These are phyloP conservation scores for Hylia prasina DNA, from an alignment of 2,113 vertebrate genomes.

Conservation along the genomic window DNA sequence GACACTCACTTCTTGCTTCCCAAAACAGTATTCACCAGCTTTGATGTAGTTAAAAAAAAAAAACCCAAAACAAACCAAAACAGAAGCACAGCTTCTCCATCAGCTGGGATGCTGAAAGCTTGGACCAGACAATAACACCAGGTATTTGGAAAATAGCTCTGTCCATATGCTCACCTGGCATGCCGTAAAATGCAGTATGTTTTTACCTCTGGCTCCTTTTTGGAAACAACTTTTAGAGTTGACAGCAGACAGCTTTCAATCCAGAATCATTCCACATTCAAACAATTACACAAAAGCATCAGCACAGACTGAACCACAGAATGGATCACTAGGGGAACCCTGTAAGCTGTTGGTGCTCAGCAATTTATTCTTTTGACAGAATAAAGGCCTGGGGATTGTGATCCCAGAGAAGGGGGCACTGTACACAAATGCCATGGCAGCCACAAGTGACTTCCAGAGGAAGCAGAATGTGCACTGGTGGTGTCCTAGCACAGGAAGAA, in stretches of 20 bases:
- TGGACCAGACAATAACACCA: background rate
- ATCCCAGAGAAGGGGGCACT: background rate
- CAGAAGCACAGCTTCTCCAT: background rate
- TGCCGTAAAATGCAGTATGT: background rate
- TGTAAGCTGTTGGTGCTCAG: background rate
- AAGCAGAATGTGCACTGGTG: fast-evolving
- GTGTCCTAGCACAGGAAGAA: background rate
- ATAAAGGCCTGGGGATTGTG: background rate
- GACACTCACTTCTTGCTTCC: conserved; percentile 4
- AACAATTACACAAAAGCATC: background rate
- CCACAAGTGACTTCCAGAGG: background rate
- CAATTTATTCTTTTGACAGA: background rate
- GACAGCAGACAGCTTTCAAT: background rate
- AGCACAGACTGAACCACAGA: background rate
- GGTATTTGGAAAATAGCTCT: background rate
- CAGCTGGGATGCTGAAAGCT: background rate
- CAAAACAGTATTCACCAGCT: background rate
- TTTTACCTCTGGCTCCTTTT: background rate
- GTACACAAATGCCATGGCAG: background rate
- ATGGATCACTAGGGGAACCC: background rate
- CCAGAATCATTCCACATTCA: background rate
- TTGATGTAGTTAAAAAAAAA: background rate
- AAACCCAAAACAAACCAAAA: background rate
- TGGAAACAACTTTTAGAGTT: background rate
- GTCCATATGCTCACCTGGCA: background rate